Conservation (phyloP, 2,888 invertebrate genomes). For the Limnephilus marmoratus region DNA sequence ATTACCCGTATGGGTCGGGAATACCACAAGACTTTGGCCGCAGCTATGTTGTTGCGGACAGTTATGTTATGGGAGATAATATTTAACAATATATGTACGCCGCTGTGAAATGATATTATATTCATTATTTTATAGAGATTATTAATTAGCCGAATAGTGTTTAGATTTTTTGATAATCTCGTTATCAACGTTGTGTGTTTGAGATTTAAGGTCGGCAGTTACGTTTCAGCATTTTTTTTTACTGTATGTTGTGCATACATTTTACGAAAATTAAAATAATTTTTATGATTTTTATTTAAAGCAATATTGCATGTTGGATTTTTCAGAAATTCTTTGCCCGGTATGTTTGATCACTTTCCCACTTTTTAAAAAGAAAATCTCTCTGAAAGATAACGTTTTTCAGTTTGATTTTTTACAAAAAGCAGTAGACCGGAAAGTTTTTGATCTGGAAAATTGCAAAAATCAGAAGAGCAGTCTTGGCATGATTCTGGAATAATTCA, state of each 20-base stretch:
- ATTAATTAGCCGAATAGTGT: not conserved
- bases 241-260: not conserved
- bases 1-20: not conserved
- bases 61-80: not conserved
- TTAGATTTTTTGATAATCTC: not conserved
- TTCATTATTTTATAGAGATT: not conserved
- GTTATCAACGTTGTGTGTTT: not conserved
- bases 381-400: not conserved
- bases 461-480: not conserved
- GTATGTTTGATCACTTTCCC: not conserved
- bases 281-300: not conserved
- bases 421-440: not conserved
- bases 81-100: not conserved
- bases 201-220: not conserved
- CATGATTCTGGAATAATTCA: not conserved
- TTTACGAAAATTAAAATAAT: not conserved
- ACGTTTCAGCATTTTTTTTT: not conserved
- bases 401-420: not conserved
- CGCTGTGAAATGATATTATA: slow-evolving; percentile 2
- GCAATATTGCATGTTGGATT: not conserved
- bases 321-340: not conserved
- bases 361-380: not conserved
- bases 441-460: not conserved
- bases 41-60: not conserved
- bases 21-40: not conserved